phyloP scores from a whole-genome alignment of 2,113 vertebrate genomes.

The Python bivittatus region DNA sequence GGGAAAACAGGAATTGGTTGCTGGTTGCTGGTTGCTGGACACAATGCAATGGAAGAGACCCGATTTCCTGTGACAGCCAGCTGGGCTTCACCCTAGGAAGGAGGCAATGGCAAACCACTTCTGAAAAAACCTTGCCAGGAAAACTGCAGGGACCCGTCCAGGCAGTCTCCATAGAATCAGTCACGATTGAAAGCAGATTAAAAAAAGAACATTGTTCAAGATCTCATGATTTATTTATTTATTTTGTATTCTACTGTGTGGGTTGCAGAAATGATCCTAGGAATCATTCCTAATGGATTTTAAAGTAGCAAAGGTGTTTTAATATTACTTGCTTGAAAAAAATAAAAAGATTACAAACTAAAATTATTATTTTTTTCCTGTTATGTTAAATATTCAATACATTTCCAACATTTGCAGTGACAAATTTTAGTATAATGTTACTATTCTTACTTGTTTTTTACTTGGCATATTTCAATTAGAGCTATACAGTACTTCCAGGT shows the following conservation, averaged over 20 bases:
- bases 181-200: too few relatives aligned
- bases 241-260: slow-evolving; percentile 30
- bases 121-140: too few relatives aligned
- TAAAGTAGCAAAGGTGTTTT: slow-evolving; percentile 22
- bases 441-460: not conserved
- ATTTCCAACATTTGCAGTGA: not conserved
- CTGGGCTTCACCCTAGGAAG: too few relatives aligned
- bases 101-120: too few relatives aligned
- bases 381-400: not conserved
- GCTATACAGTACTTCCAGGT: not conserved
- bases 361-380: not conserved
- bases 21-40: too few relatives aligned
- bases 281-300: slow-evolving; percentile 16
- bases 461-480: not conserved
- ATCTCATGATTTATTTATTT: slow-evolving; percentile 34
- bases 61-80: too few relatives aligned
- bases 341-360: not conserved
- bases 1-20: too few relatives aligned
- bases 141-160: too few relatives aligned
- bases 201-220: too few relatives aligned
- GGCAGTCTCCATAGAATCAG: too few relatives aligned
- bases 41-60: too few relatives aligned
- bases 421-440: not conserved
- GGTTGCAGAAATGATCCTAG: slow-evolving; percentile 4
- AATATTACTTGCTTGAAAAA: slow-evolving; percentile 20